phyloP scores from a whole-genome alignment of 1,140 invertebrate genomes.

The Ceratina japonica region DNA sequence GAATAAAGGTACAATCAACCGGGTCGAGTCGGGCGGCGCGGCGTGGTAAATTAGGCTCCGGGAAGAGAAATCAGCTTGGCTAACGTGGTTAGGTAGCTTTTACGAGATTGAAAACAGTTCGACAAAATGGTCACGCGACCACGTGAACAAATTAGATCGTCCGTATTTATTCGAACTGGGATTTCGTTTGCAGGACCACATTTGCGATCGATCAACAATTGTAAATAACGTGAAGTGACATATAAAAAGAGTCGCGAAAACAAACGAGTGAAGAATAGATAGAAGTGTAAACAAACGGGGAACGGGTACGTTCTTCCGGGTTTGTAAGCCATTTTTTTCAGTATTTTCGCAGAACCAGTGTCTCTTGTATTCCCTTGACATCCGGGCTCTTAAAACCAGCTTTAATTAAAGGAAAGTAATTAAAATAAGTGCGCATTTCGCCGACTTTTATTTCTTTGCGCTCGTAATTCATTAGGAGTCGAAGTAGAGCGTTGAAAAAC shows the following conservation, averaged over 20 bases:
- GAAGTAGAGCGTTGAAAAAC: not conserved
- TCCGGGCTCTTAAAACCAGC: constrained; percentile 1
- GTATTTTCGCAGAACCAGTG: no score
- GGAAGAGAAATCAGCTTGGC: constrained; percentile 64
- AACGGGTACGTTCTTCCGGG: no score
- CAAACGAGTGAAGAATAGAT: no score
- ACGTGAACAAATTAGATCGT: constrained; percentile 59
- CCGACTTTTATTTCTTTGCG: not conserved
- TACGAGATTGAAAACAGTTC: constrained; percentile 65
- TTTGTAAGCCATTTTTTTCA: no score
- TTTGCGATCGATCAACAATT: no score
- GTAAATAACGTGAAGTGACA: no score
- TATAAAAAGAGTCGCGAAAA: no score
- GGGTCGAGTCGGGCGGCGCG: constrained; percentile 19
- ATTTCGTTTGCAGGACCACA: no score
- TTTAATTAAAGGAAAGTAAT: constrained; percentile 19
- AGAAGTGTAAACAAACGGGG: no score
- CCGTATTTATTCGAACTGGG: constrained; percentile 31
- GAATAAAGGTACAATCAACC: constrained; percentile 47
- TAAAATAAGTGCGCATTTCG: constrained; percentile 17
- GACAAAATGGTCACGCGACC: constrained; percentile 55
- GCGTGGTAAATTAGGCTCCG: constrained; percentile 61
- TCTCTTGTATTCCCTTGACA: not conserved
- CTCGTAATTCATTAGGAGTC: not conserved
- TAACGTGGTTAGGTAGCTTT: constrained; percentile 64